A percentile compares a stretch with the other conserved stretches of the same genome.
phyloP scores from a whole-genome alignment of 2,113 vertebrate species.

The Sardina pilchardus region DNA sequence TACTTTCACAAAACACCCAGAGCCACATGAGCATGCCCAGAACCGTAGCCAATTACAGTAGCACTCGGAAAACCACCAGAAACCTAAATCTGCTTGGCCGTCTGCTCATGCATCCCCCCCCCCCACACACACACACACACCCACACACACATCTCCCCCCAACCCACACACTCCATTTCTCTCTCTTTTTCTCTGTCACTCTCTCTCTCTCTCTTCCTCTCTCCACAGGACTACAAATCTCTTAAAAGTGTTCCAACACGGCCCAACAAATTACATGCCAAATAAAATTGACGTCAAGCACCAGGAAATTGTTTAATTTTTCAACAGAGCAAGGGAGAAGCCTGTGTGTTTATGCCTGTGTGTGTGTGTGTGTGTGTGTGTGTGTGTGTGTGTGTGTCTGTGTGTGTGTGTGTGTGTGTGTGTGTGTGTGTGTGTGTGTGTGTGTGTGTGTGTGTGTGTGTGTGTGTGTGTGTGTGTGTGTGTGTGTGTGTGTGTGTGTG shows the following conservation, averaged over 20 bases:
- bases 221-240: constrained; percentile 26
- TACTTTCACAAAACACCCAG: constrained; percentile 24
- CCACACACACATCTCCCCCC: neutral
- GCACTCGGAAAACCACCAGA: constrained; percentile 24
- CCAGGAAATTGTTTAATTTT: constrained; percentile 39
- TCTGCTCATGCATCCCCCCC: neutral
- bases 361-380: neutral
- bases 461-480: constrained; percentile 15
- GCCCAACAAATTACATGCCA: constrained; percentile 38
- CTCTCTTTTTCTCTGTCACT: neutral
- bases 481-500: no score
- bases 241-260: constrained; percentile 26
- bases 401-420: no score
- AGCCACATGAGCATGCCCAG: constrained; percentile 6
- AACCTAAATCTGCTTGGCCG: constrained; percentile 47
- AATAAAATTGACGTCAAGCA: constrained; percentile 37
- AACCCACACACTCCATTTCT: neutral
- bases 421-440: neutral
- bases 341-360: constrained; percentile 1
- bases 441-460: neutral
- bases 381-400: no score
- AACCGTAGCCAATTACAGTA: constrained; percentile 28
- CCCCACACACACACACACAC: neutral
- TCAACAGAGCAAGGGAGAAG: neutral
- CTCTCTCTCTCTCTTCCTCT: neutral